A percentile compares a stretch with the other conserved stretches of the same genome.
phyloP scores from a whole-genome alignment of 2,888 invertebrate genomes.

The Halictus ligatus region DNA sequence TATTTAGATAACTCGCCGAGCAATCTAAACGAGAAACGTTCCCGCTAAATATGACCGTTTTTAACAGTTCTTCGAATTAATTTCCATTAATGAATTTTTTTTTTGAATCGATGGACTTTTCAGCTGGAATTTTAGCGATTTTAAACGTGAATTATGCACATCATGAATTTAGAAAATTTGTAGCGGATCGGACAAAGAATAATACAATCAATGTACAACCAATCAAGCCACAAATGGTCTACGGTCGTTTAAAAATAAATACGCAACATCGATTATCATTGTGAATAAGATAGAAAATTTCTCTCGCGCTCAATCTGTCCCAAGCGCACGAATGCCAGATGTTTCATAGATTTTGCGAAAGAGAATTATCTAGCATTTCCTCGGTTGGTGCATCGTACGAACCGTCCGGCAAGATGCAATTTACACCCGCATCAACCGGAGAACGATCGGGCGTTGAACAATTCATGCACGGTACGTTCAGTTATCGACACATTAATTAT shows the following conservation, averaged over 20 bases:
- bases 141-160: too few species aligned
- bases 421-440: not conserved
- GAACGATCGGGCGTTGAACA: not conserved
- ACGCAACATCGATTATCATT: too few species aligned
- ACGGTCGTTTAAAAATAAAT: too few species aligned
- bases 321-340: not conserved
- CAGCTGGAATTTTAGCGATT: too few species aligned
- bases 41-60: not conserved
- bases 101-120: not conserved
- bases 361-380: not conserved
- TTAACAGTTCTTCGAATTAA: not conserved
- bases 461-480: not conserved
- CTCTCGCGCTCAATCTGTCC: not conserved
- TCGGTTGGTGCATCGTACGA: not conserved
- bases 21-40: not conserved
- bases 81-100: too few species aligned
- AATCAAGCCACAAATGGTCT: too few species aligned
- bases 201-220: too few species aligned
- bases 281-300: not conserved
- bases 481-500: not conserved
- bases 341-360: not conserved
- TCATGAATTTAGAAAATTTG: too few species aligned
- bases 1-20: not conserved
- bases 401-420: not conserved
- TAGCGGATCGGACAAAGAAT: too few species aligned